Evolutionary conservation across 2,797 vertebrate genomes (phyloP), one percentile per base, ranked within the genome.

Genomic region (Propithecus perrieri): DNA sequence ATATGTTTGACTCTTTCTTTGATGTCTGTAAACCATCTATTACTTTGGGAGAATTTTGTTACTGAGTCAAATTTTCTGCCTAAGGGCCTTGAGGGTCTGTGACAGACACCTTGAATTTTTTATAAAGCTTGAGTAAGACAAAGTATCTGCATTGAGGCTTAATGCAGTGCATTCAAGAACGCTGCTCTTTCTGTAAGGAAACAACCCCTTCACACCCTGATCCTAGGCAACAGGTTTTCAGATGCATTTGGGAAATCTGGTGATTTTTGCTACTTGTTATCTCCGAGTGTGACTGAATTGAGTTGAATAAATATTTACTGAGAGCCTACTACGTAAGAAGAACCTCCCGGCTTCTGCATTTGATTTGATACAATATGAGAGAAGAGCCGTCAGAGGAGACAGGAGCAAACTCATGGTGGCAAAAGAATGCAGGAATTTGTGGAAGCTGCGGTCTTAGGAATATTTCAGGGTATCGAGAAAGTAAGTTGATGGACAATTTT

Each of bases 51-150:
- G 48, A 85, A 72, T 41, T 89, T 97, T 95, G 72, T 85, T 93
- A 93, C 67, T 74, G 59, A 94, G 67, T 85, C 26, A 81, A 67
- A 57, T 83, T 96, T 95, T 85, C n/a, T 93, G 74, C 43, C 46
- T 30, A 41, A 50, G 48, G 53, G 55, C 33, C n/a, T 84, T 91
- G 55, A 92, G 72, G 71, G 78, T 41, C 67, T 76, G 4, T 81
- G 72, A 87, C 20, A 97, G 94, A 38, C 7, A 24, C 15, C 61
- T 13, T 96, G 46, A 61, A 83, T 83, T 94, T 96, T 95, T 94
- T 55, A 85, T n/a, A 75, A 93, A 85, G 35, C 15, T 35, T 57
- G 53, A 87, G 20, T 84, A 59, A 20, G 46, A 89, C 41, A 80
- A 10, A 83, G 33, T 79, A 55, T 89, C 76, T 96, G 38, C n/a